phyloP scores from a whole-genome alignment of 2,888 invertebrate species.

The Boloria euphrosyne region DNA sequence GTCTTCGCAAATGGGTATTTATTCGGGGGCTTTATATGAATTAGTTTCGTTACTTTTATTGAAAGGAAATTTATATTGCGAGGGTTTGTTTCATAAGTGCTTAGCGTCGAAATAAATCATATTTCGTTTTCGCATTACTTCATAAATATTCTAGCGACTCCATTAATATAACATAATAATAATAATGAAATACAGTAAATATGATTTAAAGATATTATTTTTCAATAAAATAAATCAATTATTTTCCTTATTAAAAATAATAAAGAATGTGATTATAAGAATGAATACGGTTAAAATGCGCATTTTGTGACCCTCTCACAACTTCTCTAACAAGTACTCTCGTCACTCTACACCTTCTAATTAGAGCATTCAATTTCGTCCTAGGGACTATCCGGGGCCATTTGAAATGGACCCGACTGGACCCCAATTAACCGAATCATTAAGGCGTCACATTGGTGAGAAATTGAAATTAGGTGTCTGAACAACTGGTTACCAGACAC shows the following conservation, averaged over 20 bases:
- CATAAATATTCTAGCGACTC: conserved; percentile 10
- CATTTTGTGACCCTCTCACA: conserved; percentile 12
- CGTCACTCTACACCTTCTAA: conserved; percentile 35
- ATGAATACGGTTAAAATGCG: not conserved
- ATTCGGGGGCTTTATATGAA: conserved; percentile 55
- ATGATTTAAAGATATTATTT: no score
- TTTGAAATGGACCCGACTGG: conserved; percentile 50
- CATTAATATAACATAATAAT: not conserved
- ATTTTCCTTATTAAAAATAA: no score
- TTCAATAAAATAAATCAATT: no score
- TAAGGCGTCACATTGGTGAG: conserved; percentile 43
- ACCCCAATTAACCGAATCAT: conserved; percentile 63
- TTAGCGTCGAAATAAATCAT: conserved; percentile 24
- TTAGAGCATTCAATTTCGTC: conserved; percentile 42
- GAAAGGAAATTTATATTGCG: conserved; percentile 28
- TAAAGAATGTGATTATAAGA: no score
- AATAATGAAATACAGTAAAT: not conserved
- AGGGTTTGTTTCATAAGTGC: conserved; percentile 18
- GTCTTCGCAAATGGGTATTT: conserved; percentile 69
- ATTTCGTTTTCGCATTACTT: conserved; percentile 1
- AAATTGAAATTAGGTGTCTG: conserved; percentile 26
- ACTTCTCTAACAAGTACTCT: conserved; percentile 23
- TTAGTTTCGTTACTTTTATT: conserved; percentile 42
- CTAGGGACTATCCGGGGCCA: conserved; percentile 37
- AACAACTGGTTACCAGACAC: conserved; percentile 8